Conservation (phyloP, 2,113 vertebrate species). For the Austrofundulus limnaeus region DNA sequence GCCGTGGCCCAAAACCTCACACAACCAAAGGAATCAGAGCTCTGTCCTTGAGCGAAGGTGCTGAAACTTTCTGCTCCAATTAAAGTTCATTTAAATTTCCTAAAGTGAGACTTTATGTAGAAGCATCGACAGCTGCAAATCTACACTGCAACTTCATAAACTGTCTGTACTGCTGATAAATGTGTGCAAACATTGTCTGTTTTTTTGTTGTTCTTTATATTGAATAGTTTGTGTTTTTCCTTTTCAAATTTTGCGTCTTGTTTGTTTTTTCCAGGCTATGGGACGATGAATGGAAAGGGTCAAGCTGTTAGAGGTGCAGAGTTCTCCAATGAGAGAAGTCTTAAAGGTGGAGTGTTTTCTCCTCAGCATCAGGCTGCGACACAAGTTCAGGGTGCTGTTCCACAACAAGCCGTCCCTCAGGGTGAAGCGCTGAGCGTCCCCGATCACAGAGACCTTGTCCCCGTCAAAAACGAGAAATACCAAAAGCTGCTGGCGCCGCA, state of each 20-base stretch:
- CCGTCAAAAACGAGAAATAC: slow-evolving; percentile 48
- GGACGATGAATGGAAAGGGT: slow-evolving; percentile 39
- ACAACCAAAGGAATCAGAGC: slow-evolving; percentile 48
- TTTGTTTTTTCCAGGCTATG: slow-evolving; percentile 60
- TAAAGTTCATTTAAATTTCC: neutral
- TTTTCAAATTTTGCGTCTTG: neutral
- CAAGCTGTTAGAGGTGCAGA: slow-evolving; percentile 29
- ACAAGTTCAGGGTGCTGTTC: slow-evolving; percentile 16
- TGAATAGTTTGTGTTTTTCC: too few species aligned
- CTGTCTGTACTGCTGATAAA: too few species aligned
- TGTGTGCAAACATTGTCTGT: too few species aligned
- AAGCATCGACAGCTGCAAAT: neutral
- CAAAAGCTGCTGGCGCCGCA: slow-evolving; percentile 39
- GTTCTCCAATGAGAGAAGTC: slow-evolving; percentile 23
- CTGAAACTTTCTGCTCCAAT: neutral
- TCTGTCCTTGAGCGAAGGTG: slow-evolving; percentile 22
- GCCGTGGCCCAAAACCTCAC: slow-evolving; percentile 20
- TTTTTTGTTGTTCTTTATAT: too few species aligned
- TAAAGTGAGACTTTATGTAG: neutral
- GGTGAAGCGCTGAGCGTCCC: slow-evolving; percentile 14
- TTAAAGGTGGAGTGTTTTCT: slow-evolving; percentile 57
- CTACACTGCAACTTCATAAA: too few species aligned
- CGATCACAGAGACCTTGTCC: slow-evolving; percentile 15
- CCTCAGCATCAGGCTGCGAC: slow-evolving; percentile 35
- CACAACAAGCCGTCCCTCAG: slow-evolving; percentile 20